Evolutionary conservation across 2,797 vertebrate genomes (phyloP), one percentile per base, ranked within the genome.

Genomic region (Tokudaia tokunoshimensis): DNA sequence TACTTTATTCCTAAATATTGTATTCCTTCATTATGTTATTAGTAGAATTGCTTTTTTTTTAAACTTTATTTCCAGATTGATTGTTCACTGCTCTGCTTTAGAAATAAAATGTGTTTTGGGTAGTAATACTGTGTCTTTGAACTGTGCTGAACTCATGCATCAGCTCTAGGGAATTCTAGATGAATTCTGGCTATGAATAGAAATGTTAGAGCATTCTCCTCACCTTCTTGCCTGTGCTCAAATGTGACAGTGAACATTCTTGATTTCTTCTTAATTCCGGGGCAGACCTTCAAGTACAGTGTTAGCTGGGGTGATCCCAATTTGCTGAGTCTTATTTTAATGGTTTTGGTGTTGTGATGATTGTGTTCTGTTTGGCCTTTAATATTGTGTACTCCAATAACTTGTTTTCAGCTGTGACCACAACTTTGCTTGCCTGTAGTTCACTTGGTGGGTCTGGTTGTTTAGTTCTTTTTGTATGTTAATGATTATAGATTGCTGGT

Each of bases 11-110:
- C 63, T 78, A 92, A 59, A 92, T 47, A 76, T 55, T 87, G 34
- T 72, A 78, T 85, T 37, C 31, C 79, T 92, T 59, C 22, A 47
- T n/a, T 90, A 50, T 83, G 26, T 67, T 92, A 76, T 26, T 79
- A 41, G 13, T 88, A 50, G 20, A 92, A 74, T 83, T 79, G n/a
- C 41, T 81, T 67, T 34, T 74, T 44, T 78, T 50, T 84, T 87
- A 41, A 80, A 50, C 63, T 93, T 88, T 65, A 65, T 89, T 94
- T 94, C 76, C 72, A 92, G 37, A 70, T 50, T 57, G 31, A 78
- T 78, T 57, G 50, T 78, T 78, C 14, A 17, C 75, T 93, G 67
- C 59, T 82, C 26, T 34, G 57, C 3, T 79, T 20, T 61, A 87
- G n/a, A 80, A 89, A 84, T 82, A 59, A 15, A 70, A 6, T 88